Percentiles rank a stretch among this genome's conserved stretches.
Conservation (phyloP, 2,113 vertebrate species). For the Sebastes fasciatus region DNA sequence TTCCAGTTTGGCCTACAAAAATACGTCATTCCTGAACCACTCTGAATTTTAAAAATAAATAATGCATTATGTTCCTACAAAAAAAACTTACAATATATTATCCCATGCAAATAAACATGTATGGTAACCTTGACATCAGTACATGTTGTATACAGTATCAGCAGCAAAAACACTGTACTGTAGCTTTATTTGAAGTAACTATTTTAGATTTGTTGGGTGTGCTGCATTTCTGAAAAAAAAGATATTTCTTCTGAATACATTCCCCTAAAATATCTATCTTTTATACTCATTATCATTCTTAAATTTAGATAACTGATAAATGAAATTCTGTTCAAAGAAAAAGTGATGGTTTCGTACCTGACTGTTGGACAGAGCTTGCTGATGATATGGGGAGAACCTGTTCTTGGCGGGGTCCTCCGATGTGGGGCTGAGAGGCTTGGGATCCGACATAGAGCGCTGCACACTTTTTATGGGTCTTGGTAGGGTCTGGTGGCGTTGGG, state of each 20-base stretch:
- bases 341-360: constrained; percentile 87
- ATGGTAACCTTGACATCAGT: not conserved
- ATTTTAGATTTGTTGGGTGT: not conserved
- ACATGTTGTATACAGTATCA: not conserved
- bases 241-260: not conserved
- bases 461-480: constrained; percentile 97
- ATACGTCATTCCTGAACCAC: too few relatives aligned
- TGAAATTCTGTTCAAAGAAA: not conserved
- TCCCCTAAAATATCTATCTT: not conserved
- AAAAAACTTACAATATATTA: not conserved
- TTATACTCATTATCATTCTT: not conserved
- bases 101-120: not conserved
- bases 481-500: constrained; percentile 92
- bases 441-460: constrained; percentile 97
- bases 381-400: constrained; percentile 95
- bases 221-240: constrained; percentile 4
- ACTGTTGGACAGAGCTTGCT: constrained; percentile 89
- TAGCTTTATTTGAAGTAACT: constrained; percentile 5
- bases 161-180: too few relatives aligned
- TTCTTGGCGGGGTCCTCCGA: constrained; percentile 93
- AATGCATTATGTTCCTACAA: not conserved
- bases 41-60: not conserved
- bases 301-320: constrained; percentile 1
- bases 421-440: constrained; percentile 98
- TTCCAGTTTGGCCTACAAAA: too few relatives aligned